phyloP scores from a whole-genome alignment of 2,113 vertebrate genomes.

The Antechinus flavipes region DNA sequence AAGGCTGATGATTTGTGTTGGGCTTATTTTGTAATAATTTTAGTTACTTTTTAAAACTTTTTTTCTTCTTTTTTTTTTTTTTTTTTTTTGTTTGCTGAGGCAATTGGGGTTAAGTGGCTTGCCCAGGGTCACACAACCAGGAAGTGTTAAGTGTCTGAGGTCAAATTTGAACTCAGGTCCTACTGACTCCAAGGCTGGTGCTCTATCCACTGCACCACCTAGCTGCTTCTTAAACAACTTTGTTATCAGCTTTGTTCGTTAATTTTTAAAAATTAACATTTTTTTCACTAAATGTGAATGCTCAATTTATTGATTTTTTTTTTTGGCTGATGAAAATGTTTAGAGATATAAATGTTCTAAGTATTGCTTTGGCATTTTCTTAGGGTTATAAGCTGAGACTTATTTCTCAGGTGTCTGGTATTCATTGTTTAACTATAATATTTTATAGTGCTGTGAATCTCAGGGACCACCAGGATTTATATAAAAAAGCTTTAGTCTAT shows the following conservation, averaged over 20 bases:
- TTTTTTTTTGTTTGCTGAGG: no score
- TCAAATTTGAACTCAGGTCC: no score
- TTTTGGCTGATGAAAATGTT: not conserved
- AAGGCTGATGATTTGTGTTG: no score
- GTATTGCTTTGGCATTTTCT: not conserved
- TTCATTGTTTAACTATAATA: not conserved
- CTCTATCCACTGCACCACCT: no score
- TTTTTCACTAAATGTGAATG: not conserved
- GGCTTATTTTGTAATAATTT: no score
- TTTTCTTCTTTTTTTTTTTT: no score
- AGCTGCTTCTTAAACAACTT: not conserved
- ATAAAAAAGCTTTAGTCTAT: not conserved
- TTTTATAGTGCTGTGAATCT: not conserved
- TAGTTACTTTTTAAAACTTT: no score
- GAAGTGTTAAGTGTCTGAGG: no score
- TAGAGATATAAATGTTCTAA: not conserved
- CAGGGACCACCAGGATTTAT: not conserved
- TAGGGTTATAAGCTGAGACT: not conserved
- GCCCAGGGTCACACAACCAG: no score
- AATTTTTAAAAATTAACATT: not conserved
- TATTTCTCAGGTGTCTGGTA: not conserved
- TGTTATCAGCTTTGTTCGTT: not conserved
- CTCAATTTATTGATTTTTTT: no score
- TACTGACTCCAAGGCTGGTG: no score
- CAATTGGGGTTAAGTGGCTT: no score